phyloP scores from a whole-genome alignment of 2,888 invertebrate genomes.

The Tipula unca region DNA sequence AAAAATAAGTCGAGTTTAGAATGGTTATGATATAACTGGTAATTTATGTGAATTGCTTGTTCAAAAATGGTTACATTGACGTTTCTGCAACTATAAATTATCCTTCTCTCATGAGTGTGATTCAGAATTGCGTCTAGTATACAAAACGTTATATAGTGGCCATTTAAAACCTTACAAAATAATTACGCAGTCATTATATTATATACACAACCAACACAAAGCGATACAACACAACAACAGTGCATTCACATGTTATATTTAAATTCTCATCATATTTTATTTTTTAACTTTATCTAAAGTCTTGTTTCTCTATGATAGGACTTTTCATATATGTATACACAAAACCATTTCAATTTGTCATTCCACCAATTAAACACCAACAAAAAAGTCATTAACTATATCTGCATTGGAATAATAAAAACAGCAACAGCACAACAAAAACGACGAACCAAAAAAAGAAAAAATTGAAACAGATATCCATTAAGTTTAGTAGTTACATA shows the following conservation, averaged over 20 bases:
- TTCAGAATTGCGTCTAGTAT: neutral
- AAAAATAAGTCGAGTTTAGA: no score
- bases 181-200: neutral
- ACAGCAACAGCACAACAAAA: neutral
- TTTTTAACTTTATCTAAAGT: neutral
- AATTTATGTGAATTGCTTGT: neutral
- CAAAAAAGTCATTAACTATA: constrained; percentile 9
- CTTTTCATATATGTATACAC: neutral
- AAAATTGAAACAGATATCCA: neutral
- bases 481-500: neutral
- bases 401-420: constrained; percentile 8
- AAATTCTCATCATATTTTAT: neutral
- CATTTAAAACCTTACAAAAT: neutral
- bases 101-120: neutral
- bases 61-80: neutral
- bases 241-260: neutral
- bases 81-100: neutral
- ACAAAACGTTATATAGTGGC: neutral
- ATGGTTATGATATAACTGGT: no score
- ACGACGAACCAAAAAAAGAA: neutral
- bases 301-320: neutral
- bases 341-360: neutral
- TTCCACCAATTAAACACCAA: neutral
- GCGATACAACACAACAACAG: neutral
- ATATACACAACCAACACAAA: neutral